Base-by-base conservation (phyloP, 2,888 invertebrate genomes). In the Tanytarsus gracilentus region DNA sequence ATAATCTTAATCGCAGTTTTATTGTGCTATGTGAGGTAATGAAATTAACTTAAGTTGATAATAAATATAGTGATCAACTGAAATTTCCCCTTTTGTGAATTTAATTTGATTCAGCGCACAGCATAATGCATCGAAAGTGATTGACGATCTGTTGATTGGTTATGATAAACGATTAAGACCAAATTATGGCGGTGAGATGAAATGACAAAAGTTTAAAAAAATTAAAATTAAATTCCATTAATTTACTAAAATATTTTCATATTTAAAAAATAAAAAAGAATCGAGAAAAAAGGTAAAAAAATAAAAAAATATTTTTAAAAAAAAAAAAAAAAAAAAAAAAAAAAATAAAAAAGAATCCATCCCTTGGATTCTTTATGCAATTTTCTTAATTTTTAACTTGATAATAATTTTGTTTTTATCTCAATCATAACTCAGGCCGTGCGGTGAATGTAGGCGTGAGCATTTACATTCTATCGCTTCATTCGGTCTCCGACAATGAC, bases 151-250 rank as follows among this genome's bases (percentile, higher is more conserved):
- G 8, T 23, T 18, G 16, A 23, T 23, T 6, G 18, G 18, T 7
- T 44, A 44, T 44, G 44, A 44, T 44, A 44, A 44, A 44, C 44
- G 44, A 18, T 16, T 44, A 6, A 16, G 44, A 11, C 44, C 44
- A 44, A 44, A 44, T 44, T 44, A 44, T 44, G 44, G 44, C 18
- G 23, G 44, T 44, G 23, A 44, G 44, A 23, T 18, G n/a, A 1
- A 36, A 14, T 5, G 16, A 7, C n/a, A 36, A 16, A 36, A 14
- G n/a, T 36, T 36, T 36, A 14, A 14, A 6, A 36, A 14, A n/a
- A 36, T 4, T n/a, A 36, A 36, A 16, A 36, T 36, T n/a, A n/a
- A n/a, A n/a, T 36, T 36, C 16, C 3, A n/a, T 6, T 14, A 9
- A 36, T n/a, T n/a, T 7, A 36, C 16, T n/a, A 16, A 36, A 8